phyloP scores from a whole-genome alignment of 2,888 invertebrate genomes.

The Conus canariensis region DNA sequence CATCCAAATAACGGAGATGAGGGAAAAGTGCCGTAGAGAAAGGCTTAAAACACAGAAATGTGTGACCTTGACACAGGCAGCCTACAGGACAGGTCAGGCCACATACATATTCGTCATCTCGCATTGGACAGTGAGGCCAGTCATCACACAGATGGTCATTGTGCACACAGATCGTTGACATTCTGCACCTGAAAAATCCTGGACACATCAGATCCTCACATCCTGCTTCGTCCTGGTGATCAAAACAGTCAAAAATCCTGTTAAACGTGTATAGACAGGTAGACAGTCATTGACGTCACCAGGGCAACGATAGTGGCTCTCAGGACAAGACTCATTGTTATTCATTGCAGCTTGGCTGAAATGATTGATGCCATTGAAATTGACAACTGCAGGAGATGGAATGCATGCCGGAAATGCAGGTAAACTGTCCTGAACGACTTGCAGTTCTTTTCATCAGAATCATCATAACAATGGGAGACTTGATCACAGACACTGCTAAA shows the following conservation, averaged over 20 bases:
- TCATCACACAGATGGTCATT: conserved; percentile 14
- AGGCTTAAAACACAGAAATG: background rate
- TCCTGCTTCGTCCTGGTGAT: background rate
- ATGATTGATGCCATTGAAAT: background rate
- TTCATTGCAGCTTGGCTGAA: background rate
- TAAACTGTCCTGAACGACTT: background rate
- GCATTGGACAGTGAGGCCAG: background rate
- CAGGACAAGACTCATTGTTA: background rate
- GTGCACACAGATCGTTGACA: background rate
- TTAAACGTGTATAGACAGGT: conserved; percentile 10
- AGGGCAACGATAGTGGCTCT: conserved; percentile 8
- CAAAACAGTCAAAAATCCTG: background rate
- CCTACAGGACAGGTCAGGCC: background rate
- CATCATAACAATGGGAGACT: background rate
- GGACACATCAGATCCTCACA: background rate
- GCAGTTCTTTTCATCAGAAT: background rate
- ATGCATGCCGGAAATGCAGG: background rate
- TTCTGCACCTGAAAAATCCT: background rate
- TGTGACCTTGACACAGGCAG: conserved; percentile 20
- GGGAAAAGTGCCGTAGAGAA: background rate
- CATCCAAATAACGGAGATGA: conserved; percentile 7
- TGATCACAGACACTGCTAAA: background rate
- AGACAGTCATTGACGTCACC: conserved; percentile 1
- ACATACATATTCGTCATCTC: conserved; percentile 9
- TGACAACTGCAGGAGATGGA: background rate